Conservation (phyloP, 2,797 vertebrate genomes). For the Gymnothorax javanicus region DNA sequence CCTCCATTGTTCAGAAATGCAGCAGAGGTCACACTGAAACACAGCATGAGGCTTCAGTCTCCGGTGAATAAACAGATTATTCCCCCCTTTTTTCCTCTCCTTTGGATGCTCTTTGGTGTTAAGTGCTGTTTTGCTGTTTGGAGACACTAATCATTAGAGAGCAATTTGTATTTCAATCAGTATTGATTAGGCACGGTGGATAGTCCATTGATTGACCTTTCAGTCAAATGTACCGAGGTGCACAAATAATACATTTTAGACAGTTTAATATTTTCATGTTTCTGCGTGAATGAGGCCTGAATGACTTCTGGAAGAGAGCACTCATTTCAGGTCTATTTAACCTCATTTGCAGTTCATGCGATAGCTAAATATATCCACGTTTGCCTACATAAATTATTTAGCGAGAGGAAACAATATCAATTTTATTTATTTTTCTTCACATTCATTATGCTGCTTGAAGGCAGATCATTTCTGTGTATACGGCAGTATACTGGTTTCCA, state of each 20-base stretch:
- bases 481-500: background rate
- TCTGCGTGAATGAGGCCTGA: background rate
- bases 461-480: background rate
- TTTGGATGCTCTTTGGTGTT: background rate
- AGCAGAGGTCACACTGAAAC: background rate
- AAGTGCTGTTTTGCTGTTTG: conserved; percentile 1
- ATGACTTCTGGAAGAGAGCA: background rate
- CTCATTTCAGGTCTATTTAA: background rate
- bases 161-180: conserved; percentile 22
- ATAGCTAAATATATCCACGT: background rate
- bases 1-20: background rate
- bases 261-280: background rate
- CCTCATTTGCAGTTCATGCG: background rate
- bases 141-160: conserved; percentile 15
- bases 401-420: background rate
- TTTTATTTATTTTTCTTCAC: background rate
- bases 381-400: background rate
- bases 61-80: background rate
- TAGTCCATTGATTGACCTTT: conserved; percentile 18
- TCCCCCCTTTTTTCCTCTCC: background rate
- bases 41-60: background rate
- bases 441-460: background rate
- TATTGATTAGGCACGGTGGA: background rate
- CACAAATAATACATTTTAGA: background rate
- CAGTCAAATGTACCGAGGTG: background rate